Conservation (phyloP, 2,797 vertebrate genomes). For the Sciurus carolinensis region DNA sequence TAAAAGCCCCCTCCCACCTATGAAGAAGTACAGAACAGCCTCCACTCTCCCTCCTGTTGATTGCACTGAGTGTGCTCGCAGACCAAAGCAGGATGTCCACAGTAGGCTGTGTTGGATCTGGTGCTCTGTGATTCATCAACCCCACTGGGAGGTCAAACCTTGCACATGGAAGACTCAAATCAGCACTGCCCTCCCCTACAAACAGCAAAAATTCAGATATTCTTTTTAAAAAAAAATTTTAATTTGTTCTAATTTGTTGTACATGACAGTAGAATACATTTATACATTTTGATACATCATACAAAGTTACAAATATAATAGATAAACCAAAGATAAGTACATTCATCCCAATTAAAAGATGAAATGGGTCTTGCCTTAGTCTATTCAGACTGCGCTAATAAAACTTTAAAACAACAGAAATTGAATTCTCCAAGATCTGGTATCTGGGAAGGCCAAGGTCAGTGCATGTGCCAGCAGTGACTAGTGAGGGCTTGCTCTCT, state of each 20-base stretch:
- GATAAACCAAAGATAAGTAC: background rate
- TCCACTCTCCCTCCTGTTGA: background rate
- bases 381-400: background rate
- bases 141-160: fast-evolving
- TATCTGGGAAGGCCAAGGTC: background rate
- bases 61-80: background rate
- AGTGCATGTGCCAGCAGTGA: background rate
- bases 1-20: background rate
- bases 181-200: background rate
- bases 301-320: too few relatives aligned
- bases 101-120: too few relatives aligned
- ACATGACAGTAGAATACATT: too few relatives aligned
- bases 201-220: background rate
- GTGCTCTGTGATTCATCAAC: background rate
- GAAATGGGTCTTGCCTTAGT: background rate
- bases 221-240: background rate
- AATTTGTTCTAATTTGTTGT: too few relatives aligned
- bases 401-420: background rate
- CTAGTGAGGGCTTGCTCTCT: background rate
- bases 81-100: background rate
- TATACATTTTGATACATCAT: too few relatives aligned
- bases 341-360: background rate
- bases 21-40: too few relatives aligned
- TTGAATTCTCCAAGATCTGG: background rate
- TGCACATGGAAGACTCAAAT: background rate